Percentiles rank a stretch among this genome's conserved stretches.
Conservation (phyloP, 1,140 invertebrate genomes). For the Cyclargus thomasi region DNA sequence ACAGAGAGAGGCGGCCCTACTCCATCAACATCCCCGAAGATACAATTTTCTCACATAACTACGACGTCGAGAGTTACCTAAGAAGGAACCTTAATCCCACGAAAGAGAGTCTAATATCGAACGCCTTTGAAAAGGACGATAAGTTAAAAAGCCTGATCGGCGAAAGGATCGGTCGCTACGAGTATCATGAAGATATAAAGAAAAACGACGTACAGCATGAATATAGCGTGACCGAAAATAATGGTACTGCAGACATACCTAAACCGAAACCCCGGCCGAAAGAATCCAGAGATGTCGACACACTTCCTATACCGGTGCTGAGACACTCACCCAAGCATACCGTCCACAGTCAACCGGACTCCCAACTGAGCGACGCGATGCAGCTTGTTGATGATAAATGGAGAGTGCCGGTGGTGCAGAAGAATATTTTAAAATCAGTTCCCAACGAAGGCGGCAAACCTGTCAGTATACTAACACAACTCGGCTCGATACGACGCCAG, state of each 20-base stretch:
- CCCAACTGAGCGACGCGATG: constrained; percentile 65
- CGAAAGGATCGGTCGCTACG: not conserved
- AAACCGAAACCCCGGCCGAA: constrained; percentile 1
- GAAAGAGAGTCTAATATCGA: constrained; percentile 33
- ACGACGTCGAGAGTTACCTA: constrained; percentile 60
- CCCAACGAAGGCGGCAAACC: constrained; percentile 66
- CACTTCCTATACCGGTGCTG: constrained; percentile 71
- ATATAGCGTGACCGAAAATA: not conserved
- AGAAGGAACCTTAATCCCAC: constrained; percentile 55
- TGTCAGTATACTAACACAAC: constrained; percentile 75
- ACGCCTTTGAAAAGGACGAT: constrained; percentile 18
- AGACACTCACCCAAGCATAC: constrained; percentile 68
- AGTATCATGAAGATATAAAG: no score
- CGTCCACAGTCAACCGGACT: constrained; percentile 26
- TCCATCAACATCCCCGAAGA: constrained; percentile 57
- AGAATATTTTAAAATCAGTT: constrained; percentile 73
- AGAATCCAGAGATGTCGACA: constrained; percentile 28
- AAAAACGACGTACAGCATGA: not conserved
- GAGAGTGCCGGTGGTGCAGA: constrained; percentile 75
- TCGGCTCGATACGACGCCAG: constrained; percentile 76
- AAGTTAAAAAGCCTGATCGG: not conserved
- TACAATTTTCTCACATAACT: constrained; percentile 54
- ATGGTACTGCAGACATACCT: not conserved
- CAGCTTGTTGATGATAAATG: constrained; percentile 74
- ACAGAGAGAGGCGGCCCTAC: constrained; percentile 44